These are phyloP conservation scores for Scaptomyza parva DNA, from an alignment of 2,888 invertebrate genomes.

Conservation along the genomic window DNA sequence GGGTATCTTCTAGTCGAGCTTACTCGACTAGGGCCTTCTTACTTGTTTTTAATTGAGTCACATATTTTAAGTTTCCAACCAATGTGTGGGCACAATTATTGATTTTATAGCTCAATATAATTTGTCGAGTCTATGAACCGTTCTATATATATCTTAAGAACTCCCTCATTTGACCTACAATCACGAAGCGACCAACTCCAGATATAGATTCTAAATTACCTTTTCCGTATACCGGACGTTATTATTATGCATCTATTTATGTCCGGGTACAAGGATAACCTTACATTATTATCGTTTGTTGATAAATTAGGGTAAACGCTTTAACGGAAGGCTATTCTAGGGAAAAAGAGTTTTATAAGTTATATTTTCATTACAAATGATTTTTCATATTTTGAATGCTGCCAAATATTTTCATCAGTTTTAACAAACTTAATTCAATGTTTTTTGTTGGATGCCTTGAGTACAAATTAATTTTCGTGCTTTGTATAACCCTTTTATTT, in stretches of 20 bases:
- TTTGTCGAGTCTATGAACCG: neutral
- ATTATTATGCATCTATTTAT: neutral
- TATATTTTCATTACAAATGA: neutral
- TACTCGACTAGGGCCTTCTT: too few relatives aligned
- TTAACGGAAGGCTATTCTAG: constrained; percentile 4
- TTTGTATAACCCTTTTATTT: too few relatives aligned
- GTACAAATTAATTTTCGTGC: too few relatives aligned
- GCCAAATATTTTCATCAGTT: too few relatives aligned
- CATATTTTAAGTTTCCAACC: constrained; percentile 9
- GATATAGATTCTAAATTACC: constrained; percentile 24
- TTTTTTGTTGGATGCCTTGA: too few relatives aligned
- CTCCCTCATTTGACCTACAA: constrained; percentile 16
- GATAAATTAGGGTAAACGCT: neutral
- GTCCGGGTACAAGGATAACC: neutral
- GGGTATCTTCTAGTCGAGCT: too few relatives aligned
- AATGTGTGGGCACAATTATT: constrained; percentile 13
- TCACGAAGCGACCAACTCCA: neutral
- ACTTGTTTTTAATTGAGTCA: too few relatives aligned
- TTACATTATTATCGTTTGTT: neutral
- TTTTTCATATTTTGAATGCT: too few relatives aligned
- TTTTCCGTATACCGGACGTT: neutral
- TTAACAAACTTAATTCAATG: too few relatives aligned
- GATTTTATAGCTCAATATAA: constrained; percentile 19
- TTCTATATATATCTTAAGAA: constrained; percentile 25
- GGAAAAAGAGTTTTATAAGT: too few relatives aligned